Evolutionary conservation across 2,888 invertebrate genomes (phyloP).

Genomic region (Chloroclysta siterata): DNA sequence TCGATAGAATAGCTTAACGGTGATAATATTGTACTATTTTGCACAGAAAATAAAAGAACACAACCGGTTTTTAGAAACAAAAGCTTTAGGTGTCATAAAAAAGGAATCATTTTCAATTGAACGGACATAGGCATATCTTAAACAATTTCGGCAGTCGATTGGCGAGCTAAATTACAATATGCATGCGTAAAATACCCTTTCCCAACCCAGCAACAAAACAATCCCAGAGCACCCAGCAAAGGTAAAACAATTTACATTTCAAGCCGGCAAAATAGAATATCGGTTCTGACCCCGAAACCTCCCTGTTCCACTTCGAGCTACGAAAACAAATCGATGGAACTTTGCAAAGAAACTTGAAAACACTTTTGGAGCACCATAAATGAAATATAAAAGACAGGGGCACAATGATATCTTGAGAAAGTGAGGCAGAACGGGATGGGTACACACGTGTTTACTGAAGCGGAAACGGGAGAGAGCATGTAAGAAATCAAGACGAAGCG

Average conservation of each 20-base stretch:
- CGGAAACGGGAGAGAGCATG: constrained; percentile 30
- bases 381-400: constrained; percentile 52
- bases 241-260: constrained; percentile 44
- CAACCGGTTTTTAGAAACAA: not conserved
- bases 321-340: constrained; percentile 51
- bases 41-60: not conserved
- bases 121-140: not conserved
- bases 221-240: constrained; percentile 29
- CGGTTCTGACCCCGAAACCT: constrained; percentile 40
- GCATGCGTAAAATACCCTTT: constrained; percentile 24
- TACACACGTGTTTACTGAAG: constrained; percentile 22
- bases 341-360: constrained; percentile 50
- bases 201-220: constrained; percentile 28
- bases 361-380: constrained; percentile 55
- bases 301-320: constrained; percentile 29
- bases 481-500: constrained; percentile 31
- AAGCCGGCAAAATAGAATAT: constrained; percentile 44
- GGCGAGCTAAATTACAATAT: constrained; percentile 19
- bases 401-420: constrained; percentile 44
- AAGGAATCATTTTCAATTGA: constrained; percentile 1
- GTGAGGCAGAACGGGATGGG: constrained; percentile 38
- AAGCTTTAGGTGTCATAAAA: not conserved
- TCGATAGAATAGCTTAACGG: no score
- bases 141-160: constrained; percentile 2
- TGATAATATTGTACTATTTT: no score